Percentiles rank a stretch among this genome's conserved stretches.
These are phyloP conservation scores for Cherax quadricarinatus DNA, from an alignment of 1,140 invertebrate species.

Conservation along the genomic window DNA sequence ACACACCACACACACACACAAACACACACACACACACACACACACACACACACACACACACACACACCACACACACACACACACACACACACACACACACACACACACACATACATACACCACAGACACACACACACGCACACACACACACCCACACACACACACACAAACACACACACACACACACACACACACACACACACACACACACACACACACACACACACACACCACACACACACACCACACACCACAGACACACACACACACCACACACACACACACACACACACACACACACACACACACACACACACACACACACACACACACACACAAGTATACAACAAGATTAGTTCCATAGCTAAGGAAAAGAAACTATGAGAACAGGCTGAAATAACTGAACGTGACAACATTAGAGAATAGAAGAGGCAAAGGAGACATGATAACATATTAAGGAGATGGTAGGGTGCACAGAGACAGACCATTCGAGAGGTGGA, in stretches of 20 bases:
- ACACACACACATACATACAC: not conserved
- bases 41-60: slow-evolving; percentile 31
- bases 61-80: slow-evolving; percentile 44
- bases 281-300: slow-evolving; percentile 23
- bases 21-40: slow-evolving; percentile 19
- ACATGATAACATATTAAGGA: no score
- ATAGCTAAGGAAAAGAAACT: no score
- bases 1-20: no score
- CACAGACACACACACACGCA: slow-evolving; percentile 10
- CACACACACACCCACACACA: slow-evolving; percentile 4
- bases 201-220: slow-evolving; percentile 39
- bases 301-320: slow-evolving; percentile 6
- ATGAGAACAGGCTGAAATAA: no score
- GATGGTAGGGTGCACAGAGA: no score
- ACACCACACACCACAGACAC: no score
- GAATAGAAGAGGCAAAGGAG: no score
- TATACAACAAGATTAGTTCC: no score
- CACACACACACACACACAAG: not conserved
- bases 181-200: slow-evolving; percentile 35
- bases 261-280: no score
- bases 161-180: slow-evolving; percentile 28
- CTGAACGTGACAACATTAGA: no score
- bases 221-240: no score
- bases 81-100: slow-evolving; percentile 4
- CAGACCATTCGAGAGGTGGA: no score